Evolutionary conservation across 2,797 vertebrate genomes (phyloP).

Genomic region (Lateolabrax maculatus): DNA sequence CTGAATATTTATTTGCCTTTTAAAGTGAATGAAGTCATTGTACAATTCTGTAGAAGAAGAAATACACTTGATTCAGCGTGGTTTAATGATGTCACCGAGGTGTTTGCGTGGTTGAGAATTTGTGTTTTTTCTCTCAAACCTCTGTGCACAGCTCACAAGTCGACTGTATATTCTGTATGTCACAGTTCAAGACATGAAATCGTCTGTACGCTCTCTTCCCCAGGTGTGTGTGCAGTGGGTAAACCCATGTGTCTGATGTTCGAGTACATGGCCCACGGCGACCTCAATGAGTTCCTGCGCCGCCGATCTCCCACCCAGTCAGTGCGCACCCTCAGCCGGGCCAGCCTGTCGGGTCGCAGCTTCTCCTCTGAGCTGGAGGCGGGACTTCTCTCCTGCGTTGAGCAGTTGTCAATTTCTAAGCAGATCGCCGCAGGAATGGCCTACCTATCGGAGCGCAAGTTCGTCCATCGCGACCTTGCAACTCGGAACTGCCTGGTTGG

Average conservation of each 20-base stretch:
- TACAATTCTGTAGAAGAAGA: background rate
- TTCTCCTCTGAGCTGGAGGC: conserved; percentile 82
- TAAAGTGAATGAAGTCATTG: conserved; percentile 50
- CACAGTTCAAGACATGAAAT: background rate
- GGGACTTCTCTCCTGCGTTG: conserved; percentile 84
- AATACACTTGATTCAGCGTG: background rate
- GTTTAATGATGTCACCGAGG: conserved; percentile 28
- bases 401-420: conserved; percentile 93
- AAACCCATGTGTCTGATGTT: conserved; percentile 99
- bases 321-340: conserved; percentile 81
- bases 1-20: conserved; percentile 31
- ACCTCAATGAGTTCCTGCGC: conserved; percentile 96
- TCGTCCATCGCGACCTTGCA: conserved; percentile 97
- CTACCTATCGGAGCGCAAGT: conserved; percentile 97
- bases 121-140: conserved; percentile 6
- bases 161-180: background rate
- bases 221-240: conserved; percentile 98
- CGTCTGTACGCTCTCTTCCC: background rate
- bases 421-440: conserved; percentile 97
- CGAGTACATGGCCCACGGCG: conserved; percentile 97
- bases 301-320: conserved; percentile 87
- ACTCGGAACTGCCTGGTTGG: conserved; percentile 97
- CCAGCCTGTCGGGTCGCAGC: conserved; percentile 81
- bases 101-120: conserved; percentile 32
- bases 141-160: background rate